Evolutionary conservation across 2,113 vertebrate genomes (phyloP).

Genomic region (Leptobrachium ailaonicum): DNA sequence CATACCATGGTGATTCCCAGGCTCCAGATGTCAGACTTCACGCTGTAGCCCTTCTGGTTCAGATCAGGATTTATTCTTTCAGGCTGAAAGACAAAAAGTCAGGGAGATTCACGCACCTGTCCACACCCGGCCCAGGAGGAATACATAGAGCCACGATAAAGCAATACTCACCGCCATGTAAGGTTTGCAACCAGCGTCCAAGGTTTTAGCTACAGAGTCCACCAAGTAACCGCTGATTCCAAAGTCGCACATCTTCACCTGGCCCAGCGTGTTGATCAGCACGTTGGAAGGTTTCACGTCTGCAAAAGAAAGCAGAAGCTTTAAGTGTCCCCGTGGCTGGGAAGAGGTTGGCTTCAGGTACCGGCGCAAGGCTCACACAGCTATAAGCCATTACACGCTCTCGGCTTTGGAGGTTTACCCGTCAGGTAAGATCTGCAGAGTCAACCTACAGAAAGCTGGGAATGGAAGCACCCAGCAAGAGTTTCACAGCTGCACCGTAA

Average conservation of each 20-base stretch:
- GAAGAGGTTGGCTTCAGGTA: no score
- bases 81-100: conserved; percentile 68
- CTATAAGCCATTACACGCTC: no score
- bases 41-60: conserved; percentile 95
- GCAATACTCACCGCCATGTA: conserved; percentile 91
- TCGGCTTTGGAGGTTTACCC: no score
- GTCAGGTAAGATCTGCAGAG: no score
- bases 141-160: no score
- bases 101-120: no score
- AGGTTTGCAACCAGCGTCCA: conserved; percentile 95
- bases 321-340: no score
- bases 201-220: conserved; percentile 94
- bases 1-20: conserved; percentile 94
- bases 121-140: not conserved
- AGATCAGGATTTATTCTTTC: conserved; percentile 96
- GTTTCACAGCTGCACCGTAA: no score
- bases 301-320: conserved; percentile 55
- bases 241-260: conserved; percentile 98
- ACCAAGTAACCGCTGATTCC: conserved; percentile 97
- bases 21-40: conserved; percentile 97
- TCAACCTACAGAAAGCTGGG: no score
- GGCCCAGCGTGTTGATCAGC: conserved; percentile 91
- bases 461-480: no score
- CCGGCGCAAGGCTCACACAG: no score
- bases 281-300: conserved; percentile 98